phyloP scores from a whole-genome alignment of 2,888 invertebrate genomes.

The Epistrophe eligans region DNA sequence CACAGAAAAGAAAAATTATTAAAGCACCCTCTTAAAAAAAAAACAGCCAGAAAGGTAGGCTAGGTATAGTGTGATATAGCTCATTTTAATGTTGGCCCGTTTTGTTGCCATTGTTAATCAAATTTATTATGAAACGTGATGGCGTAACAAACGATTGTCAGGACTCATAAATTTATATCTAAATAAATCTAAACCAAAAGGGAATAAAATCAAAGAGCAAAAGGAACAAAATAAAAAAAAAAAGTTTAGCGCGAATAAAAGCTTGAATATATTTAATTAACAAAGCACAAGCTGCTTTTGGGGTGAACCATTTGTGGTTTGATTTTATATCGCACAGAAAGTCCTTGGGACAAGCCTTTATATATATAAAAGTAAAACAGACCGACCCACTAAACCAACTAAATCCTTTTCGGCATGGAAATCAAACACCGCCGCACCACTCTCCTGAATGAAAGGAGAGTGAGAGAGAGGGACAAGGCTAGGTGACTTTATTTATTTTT shows the following conservation, averaged over 20 bases:
- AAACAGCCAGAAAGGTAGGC: neutral
- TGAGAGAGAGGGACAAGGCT: neutral
- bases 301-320: conserved; percentile 63
- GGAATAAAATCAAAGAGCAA: conserved; percentile 1
- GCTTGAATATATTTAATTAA: conserved; percentile 63
- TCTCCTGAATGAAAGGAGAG: neutral
- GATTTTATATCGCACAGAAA: conserved; percentile 47
- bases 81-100: neutral
- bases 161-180: conserved; percentile 54
- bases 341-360: conserved; percentile 15
- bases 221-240: neutral
- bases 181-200: conserved; percentile 34
- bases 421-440: conserved; percentile 28
- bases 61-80: conserved; percentile 8
- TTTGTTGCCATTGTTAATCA: conserved; percentile 44
- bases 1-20: neutral
- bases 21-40: neutral
- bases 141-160: conserved; percentile 53
- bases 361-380: neutral
- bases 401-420: conserved; percentile 23
- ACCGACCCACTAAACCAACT: neutral
- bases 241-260: conserved; percentile 36
- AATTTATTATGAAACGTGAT: conserved; percentile 52
- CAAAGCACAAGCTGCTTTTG: conserved; percentile 55
- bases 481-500: conserved; percentile 3